A percentile compares a stretch with the other conserved stretches of the same genome.
Evolutionary conservation across 2,888 invertebrate species (phyloP).

Genomic region (Pyrrhia umbra): DNA sequence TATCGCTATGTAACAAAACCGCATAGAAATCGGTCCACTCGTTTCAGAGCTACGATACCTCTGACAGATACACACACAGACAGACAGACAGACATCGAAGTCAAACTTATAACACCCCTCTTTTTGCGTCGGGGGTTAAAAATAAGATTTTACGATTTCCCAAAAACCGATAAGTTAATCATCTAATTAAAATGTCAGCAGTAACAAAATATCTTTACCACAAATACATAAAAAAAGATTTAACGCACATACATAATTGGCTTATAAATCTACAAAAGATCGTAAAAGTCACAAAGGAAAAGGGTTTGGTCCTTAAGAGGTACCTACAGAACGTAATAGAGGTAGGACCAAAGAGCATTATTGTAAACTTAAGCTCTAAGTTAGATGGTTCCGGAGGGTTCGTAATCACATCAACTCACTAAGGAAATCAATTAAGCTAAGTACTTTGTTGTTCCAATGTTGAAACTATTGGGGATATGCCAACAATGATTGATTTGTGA

Average conservation of each 20-base stretch:
- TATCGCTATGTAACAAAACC: no score
- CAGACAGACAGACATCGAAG: no score
- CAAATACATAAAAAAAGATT: constrained; percentile 37
- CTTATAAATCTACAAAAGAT: constrained; percentile 53
- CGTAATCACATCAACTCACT: constrained; percentile 18
- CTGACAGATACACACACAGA: no score
- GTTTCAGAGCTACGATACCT: no score
- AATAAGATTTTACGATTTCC: constrained; percentile 27
- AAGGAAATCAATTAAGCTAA: constrained; percentile 30
- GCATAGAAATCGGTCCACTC: no score
- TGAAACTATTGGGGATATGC: constrained; percentile 22
- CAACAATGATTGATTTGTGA: constrained; percentile 27
- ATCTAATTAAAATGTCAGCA: constrained; percentile 40
- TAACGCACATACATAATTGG: constrained; percentile 52
- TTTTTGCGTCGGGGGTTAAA: no score
- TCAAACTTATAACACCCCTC: no score
- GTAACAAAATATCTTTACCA: constrained; percentile 8
- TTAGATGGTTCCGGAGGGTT: constrained; percentile 22
- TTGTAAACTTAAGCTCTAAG: constrained; percentile 46
- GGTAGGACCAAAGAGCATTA: constrained; percentile 28
- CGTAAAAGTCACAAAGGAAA: constrained; percentile 55
- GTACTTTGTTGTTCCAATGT: constrained; percentile 22
- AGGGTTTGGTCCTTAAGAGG: constrained; percentile 44
- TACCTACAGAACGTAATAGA: constrained; percentile 43
- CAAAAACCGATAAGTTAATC: constrained; percentile 10